Conservation (phyloP, 2,797 vertebrate species). For the Neomorphus geoffroyi region DNA sequence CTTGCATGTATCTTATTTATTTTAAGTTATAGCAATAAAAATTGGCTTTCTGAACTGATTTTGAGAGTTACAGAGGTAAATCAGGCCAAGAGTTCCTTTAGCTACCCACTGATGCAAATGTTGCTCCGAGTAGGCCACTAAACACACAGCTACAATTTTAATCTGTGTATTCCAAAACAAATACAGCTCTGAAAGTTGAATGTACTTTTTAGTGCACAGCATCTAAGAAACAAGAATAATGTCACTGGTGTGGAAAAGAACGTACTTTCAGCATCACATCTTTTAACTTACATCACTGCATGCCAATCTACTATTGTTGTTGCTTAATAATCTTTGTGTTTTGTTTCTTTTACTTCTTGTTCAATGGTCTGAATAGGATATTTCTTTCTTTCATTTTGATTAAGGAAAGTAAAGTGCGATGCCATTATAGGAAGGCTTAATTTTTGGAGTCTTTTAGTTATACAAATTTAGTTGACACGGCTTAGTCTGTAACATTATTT, state of each 20-base stretch:
- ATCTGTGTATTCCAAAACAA: not conserved
- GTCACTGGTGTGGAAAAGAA: slow-evolving; percentile 23
- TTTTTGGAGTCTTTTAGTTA: not conserved
- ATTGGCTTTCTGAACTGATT: not conserved
- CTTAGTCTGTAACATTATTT: not conserved
- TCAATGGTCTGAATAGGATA: not conserved
- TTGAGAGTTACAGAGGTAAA: not conserved
- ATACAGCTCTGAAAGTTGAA: not conserved
- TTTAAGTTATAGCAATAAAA: not conserved
- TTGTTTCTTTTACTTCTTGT: not conserved
- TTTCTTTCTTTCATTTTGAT: not conserved
- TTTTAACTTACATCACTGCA: not conserved
- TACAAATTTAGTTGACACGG: not conserved
- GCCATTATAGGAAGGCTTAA: not conserved
- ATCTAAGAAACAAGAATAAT: not conserved
- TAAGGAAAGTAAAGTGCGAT: not conserved
- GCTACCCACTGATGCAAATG: not conserved
- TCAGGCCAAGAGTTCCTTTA: not conserved
- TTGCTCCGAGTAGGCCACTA: not conserved
- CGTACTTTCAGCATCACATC: not conserved
- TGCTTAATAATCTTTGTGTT: not conserved
- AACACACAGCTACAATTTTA: not conserved
- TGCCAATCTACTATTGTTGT: not conserved
- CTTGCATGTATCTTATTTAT: not conserved
- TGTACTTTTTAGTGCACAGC: not conserved